A percentile compares a stretch with the other conserved stretches of the same genome.
Conservation (phyloP, 2,113 vertebrate genomes). For the Tenebrosternarchus preto region DNA sequence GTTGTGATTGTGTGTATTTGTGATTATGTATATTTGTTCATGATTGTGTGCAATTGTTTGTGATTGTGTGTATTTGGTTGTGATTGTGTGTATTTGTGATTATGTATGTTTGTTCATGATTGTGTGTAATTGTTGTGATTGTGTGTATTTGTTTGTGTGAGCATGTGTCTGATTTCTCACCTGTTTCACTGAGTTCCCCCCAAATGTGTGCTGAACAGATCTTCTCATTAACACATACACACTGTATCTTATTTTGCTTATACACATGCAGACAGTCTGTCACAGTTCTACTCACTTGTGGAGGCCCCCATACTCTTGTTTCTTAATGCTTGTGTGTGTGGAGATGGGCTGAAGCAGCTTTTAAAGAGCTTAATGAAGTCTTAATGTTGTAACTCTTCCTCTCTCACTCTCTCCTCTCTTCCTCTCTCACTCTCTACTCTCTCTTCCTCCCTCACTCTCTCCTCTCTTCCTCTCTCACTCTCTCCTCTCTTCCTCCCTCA, state of each 20-base stretch:
- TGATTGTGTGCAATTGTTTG: background rate
- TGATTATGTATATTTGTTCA: slow-evolving; percentile 5
- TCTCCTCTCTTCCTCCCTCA: too few species aligned
- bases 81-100: background rate
- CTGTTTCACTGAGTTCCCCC: slow-evolving; percentile 32
- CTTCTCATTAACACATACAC: slow-evolving; percentile 31
- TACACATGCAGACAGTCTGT: slow-evolving; percentile 34
- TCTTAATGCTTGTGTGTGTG: slow-evolving; percentile 42
- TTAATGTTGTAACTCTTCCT: too few species aligned
- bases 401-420: too few species aligned
- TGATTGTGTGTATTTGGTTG: background rate
- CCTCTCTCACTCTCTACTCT: too few species aligned
- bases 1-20: slow-evolving; percentile 6
- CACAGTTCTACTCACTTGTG: slow-evolving; percentile 13
- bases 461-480: too few species aligned
- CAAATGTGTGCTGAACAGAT: slow-evolving; percentile 38
- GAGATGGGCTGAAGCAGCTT: slow-evolving; percentile 46
- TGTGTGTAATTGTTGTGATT: background rate
- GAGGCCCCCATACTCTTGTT: slow-evolving; percentile 38
- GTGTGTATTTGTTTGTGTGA: background rate
- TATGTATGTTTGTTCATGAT: background rate
- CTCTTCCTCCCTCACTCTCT: too few species aligned
- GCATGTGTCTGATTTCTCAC: background rate
- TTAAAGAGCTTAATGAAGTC: slow-evolving; percentile 56
- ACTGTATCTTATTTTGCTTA: background rate